Evolutionary conservation across 2,888 invertebrate genomes (phyloP).

Genomic region (Platycnemis pennipes): DNA sequence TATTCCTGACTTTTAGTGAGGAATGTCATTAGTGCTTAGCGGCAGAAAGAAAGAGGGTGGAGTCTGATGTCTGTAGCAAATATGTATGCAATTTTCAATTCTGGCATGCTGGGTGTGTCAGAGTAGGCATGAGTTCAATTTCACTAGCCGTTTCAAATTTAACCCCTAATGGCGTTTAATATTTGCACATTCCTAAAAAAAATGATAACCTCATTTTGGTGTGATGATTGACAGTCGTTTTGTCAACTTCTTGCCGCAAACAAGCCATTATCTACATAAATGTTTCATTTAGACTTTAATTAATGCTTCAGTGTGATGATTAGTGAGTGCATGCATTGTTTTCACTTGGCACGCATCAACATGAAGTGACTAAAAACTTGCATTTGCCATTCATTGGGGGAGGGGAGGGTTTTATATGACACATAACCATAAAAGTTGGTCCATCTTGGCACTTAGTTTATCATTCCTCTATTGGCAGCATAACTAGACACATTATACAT

Average conservation of each 20-base stretch:
- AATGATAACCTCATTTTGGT: slow-evolving; percentile 38
- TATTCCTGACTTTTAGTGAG: background rate
- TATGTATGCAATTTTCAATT: slow-evolving; percentile 51
- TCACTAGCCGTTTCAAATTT: background rate
- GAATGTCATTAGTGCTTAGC: background rate
- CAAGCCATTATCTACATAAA: slow-evolving; percentile 30
- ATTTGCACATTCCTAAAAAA: slow-evolving; percentile 57
- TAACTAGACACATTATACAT: slow-evolving; percentile 61
- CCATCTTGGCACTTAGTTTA: slow-evolving; percentile 60
- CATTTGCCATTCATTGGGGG: slow-evolving; percentile 57
- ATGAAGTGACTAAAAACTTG: slow-evolving; percentile 51
- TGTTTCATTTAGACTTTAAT: slow-evolving; percentile 41
- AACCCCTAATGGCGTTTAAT: slow-evolving; percentile 45
- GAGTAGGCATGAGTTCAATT: slow-evolving; percentile 45
- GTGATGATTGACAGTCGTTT: slow-evolving; percentile 54
- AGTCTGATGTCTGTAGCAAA: slow-evolving; percentile 4
- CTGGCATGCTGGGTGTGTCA: slow-evolving; percentile 63
- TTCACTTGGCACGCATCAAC: slow-evolving; percentile 51
- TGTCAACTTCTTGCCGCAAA: slow-evolving; percentile 62
- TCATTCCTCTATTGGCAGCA: slow-evolving; percentile 66
- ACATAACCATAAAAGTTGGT: slow-evolving; percentile 13
- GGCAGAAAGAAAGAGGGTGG: background rate
- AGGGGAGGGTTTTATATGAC: slow-evolving; percentile 45
- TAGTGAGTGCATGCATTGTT: slow-evolving; percentile 34
- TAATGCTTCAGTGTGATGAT: slow-evolving; percentile 35